Evolutionary conservation across 2,888 invertebrate genomes (phyloP), one percentile per base, ranked within the genome.

Genomic region (Helleia helle): DNA sequence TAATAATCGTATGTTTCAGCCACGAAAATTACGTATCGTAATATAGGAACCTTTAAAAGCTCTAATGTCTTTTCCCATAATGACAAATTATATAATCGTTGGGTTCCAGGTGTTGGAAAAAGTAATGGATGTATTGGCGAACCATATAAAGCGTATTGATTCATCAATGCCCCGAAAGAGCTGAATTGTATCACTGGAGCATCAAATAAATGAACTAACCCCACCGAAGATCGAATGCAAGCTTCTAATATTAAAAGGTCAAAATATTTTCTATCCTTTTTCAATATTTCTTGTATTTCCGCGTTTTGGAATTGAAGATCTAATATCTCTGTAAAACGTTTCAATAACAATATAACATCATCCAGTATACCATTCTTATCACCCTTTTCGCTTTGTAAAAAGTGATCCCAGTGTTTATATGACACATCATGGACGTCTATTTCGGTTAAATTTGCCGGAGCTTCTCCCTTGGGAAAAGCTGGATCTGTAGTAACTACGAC

Each of bases 401-500:
- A 51, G 42, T 25, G 48, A 1, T 29, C 30, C 52, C 56, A 61
- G 3, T 50, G 22, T 8, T 57, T 48, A 36, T 81, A 75, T 0
- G 73, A 67, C 7, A 60, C 9, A 12, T 67, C 58, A 6, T 65
- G 64, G 0, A 69, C 47, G 43, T 70, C 64, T 0, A 73, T 68
- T 55, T 72, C 64, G 11, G 58, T 69, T 0, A 70, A 39, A 42
- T 71, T 72, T 2, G 47, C 36, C 1, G 73, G 53, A 3, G 56
- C 8, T 29, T 53, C 17, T 1, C 80, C 68, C 14, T 71, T 68
- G 5, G 48, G 40, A 30, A 51, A 50, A 1, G 47, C 52, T 0
- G 73, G 71, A 42, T 72, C 46, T 2, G 79, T 38, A 1, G 80
- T 72, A 1, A 73, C 41, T 0, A 75, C 53, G 0, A 62, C 60